These are phyloP conservation scores for Gambelia wislizenii DNA, from an alignment of 2,797 vertebrate genomes.

Conservation along the genomic window DNA sequence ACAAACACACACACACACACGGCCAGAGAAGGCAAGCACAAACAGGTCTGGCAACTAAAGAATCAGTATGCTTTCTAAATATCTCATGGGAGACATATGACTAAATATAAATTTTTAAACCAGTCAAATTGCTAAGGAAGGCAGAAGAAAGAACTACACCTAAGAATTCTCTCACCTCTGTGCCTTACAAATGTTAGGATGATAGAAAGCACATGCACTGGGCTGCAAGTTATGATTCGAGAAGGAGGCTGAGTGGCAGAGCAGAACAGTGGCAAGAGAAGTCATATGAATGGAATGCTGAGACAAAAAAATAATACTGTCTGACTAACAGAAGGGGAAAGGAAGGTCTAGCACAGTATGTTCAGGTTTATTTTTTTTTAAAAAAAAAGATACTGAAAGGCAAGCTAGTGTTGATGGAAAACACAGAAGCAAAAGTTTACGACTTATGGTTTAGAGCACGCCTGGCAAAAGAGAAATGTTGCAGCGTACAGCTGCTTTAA, in stretches of 20 bases:
- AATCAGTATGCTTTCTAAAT: too few species aligned
- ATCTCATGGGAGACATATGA: neutral
- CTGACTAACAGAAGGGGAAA: conserved; percentile 6
- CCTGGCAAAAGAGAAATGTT: neutral
- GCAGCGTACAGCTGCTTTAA: neutral
- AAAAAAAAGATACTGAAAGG: neutral
- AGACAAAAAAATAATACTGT: conserved; percentile 25
- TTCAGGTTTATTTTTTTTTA: neutral
- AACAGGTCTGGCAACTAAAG: neutral
- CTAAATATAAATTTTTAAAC: neutral
- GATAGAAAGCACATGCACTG: conserved; percentile 27
- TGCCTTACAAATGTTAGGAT: conserved; percentile 6
- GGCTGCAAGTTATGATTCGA: conserved; percentile 42
- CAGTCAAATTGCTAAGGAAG: neutral
- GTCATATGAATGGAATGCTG: conserved; percentile 44
- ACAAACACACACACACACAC: neutral
- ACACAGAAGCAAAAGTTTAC: conserved; percentile 21
- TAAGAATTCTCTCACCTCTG: conserved; percentile 9
- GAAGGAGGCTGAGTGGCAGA: conserved; percentile 15
- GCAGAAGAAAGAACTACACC: neutral
- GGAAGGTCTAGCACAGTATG: neutral
- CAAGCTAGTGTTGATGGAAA: conserved; percentile 27
- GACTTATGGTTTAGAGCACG: neutral
- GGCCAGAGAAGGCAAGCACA: neutral
- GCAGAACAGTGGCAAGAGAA: conserved; percentile 32